Evolutionary conservation across 2,888 invertebrate species (phyloP).

Genomic region (Drosophila anceps): DNA sequence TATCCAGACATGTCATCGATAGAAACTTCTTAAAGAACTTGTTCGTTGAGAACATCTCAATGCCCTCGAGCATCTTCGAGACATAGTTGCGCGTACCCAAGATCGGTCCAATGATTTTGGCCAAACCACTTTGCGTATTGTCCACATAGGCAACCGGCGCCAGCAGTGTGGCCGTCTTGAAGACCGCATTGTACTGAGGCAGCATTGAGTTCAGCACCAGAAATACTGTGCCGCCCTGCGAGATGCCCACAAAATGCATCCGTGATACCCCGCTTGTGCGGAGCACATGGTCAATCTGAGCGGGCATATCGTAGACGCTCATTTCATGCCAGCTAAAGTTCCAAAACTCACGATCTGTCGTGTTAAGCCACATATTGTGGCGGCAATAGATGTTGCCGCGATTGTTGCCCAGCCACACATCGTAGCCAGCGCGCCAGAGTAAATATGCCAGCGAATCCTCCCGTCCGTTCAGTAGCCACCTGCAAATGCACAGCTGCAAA

Average conservation of each 20-base stretch:
- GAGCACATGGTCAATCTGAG: constrained; percentile 83
- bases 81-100: constrained; percentile 83
- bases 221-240: constrained; percentile 83
- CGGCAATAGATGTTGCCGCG: constrained; percentile 83
- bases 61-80: constrained; percentile 81
- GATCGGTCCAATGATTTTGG: constrained; percentile 88
- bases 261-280: constrained; percentile 69
- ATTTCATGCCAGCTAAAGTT: constrained; percentile 85
- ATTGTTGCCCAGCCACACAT: constrained; percentile 84
- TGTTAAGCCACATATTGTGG: constrained; percentile 77
- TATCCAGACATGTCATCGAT: constrained; percentile 82
- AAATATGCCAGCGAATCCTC: constrained; percentile 84
- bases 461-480: constrained; percentile 82
- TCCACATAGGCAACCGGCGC: constrained; percentile 84
- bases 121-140: constrained; percentile 86
- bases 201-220: constrained; percentile 83
- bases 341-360: constrained; percentile 85
- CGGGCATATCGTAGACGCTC: constrained; percentile 84
- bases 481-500: constrained; percentile 21
- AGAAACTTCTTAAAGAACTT: constrained; percentile 83
- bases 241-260: constrained; percentile 84
- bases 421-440: constrained; percentile 83
- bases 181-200: constrained; percentile 82
- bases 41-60: constrained; percentile 84
- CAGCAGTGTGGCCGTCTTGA: constrained; percentile 82